Conservation (phyloP, 2,797 vertebrate genomes). For the Eutrigla gurnardus region DNA sequence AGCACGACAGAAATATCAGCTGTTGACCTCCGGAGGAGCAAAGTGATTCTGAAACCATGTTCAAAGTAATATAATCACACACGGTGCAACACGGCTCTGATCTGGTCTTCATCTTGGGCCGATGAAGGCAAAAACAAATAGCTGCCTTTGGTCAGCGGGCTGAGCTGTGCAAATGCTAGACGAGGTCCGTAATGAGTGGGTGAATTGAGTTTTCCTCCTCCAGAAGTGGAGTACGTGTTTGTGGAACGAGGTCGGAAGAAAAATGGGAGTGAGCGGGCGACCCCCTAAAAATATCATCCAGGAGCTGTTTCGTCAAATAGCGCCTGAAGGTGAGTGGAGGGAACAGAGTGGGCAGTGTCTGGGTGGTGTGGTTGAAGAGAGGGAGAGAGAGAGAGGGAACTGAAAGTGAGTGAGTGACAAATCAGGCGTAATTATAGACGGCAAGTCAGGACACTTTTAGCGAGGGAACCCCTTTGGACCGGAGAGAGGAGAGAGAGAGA, state of each 20-base stretch:
- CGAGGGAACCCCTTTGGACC: conserved; percentile 66
- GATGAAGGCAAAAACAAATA: conserved; percentile 38
- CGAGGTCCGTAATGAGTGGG: conserved; percentile 51
- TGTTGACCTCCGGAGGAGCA: no score
- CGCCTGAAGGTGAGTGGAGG: conserved; percentile 10
- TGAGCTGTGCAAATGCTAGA: conserved; percentile 34
- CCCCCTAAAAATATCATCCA: conserved; percentile 75
- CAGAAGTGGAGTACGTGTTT: conserved; percentile 69
- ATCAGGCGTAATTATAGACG: conserved; percentile 61
- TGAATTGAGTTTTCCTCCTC: conserved; percentile 53
- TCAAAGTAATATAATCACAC: background rate
- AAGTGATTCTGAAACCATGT: no score
- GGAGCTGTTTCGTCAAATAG: conserved; percentile 54
- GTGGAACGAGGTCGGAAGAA: conserved; percentile 74
- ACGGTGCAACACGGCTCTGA: background rate
- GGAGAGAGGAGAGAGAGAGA: background rate
- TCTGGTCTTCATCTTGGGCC: conserved; percentile 34
- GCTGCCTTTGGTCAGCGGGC: conserved; percentile 17
- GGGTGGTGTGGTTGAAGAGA: conserved; percentile 31
- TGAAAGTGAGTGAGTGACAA: conserved; percentile 46
- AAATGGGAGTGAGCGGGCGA: conserved; percentile 39
- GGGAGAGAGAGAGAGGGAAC: conserved; percentile 26
- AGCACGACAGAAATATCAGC: background rate
- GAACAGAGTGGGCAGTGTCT: conserved; percentile 61
- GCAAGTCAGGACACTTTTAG: conserved; percentile 54